Base-by-base conservation (phyloP, 1,140 invertebrate genomes). In the Neodiprion virginianus region DNA sequence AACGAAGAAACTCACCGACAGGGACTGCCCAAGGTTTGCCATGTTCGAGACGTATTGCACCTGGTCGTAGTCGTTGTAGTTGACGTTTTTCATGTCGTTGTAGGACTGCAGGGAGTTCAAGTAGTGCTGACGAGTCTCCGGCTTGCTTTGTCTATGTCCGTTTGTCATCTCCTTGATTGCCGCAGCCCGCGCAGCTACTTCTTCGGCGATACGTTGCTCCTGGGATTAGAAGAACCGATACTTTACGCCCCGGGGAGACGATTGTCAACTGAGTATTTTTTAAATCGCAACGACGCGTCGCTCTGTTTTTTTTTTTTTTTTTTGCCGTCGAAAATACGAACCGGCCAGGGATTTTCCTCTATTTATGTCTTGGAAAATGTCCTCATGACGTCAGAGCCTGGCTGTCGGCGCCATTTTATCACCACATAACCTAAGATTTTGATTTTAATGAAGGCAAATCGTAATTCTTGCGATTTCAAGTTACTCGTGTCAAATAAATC, bases 191-290 rank as follows among this genome's bases (percentile, higher is more conserved):
- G 91, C 90, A n/a, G 89, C 91, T 47, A 90, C 83, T 80, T 93
- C 91, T 75, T 93, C 92, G 5, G 88, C 88, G 48, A 89, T 84
- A 48, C 91, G 85, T 82, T 93, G 92, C 74, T 93, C 89, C 74
- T 91, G 88, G 71, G 28, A 74, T 40, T 40, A 40, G 28, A 40
- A 40, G 28, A 40, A 40, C 28, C 28, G 28, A 40, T 40, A 40
- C 28, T 40, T 40, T 40, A 40, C 28, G 28, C 28, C 28, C 28
- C 28, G 49, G 48, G 23, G 28, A 28, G 50, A 72, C 48, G 65
- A 12, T 40, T 21, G 17, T 21, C 17, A 40, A 40, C 2, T 40
- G 28, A 5, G 5, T 40, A 40, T 1, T 40, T 40, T 40, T 40
- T 40, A 40, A 40, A 40, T 40, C 28, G 28, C 28, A 5, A 40